These are phyloP conservation scores for Phania funesta DNA, from an alignment of 2,888 invertebrate genomes.

Conservation along the genomic window DNA sequence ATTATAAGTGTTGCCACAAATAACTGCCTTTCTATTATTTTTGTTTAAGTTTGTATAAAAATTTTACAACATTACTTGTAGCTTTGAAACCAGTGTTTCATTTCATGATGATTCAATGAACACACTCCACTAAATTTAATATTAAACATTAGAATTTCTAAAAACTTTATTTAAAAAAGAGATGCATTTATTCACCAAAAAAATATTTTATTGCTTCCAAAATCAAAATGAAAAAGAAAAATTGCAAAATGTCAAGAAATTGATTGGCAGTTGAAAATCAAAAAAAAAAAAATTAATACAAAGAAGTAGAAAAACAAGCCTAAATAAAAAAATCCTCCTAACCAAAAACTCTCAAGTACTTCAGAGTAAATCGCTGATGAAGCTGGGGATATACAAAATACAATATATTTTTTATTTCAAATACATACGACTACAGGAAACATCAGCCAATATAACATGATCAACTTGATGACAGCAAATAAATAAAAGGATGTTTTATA, in stretches of 20 bases:
- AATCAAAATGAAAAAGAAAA: slow-evolving; percentile 9
- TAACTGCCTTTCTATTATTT: too few species aligned
- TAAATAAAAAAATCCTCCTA: not conserved
- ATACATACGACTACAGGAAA: slow-evolving; percentile 40
- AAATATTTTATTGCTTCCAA: not conserved
- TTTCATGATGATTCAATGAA: too few species aligned
- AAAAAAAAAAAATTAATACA: slow-evolving; percentile 25
- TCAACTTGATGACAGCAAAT: slow-evolving; percentile 60
- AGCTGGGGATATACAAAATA: not conserved
- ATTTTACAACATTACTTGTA: too few species aligned
- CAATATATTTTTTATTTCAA: not conserved
- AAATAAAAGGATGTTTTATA: slow-evolving; percentile 61
- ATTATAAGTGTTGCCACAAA: too few species aligned
- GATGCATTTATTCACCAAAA: too few species aligned
- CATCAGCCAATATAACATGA: slow-evolving; percentile 61
- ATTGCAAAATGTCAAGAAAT: slow-evolving; percentile 48
- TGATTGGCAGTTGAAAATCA: slow-evolving; percentile 58
- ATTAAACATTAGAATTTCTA: not conserved
- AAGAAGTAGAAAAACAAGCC: slow-evolving; percentile 5
- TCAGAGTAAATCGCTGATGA: too few species aligned
- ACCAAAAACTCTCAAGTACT: not conserved
- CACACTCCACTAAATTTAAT: too few species aligned
- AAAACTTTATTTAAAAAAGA: not conserved
- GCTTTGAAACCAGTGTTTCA: too few species aligned
- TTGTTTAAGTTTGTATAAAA: too few species aligned